Conservation (phyloP, 2,888 invertebrate species). For the Cotesia congregata region DNA sequence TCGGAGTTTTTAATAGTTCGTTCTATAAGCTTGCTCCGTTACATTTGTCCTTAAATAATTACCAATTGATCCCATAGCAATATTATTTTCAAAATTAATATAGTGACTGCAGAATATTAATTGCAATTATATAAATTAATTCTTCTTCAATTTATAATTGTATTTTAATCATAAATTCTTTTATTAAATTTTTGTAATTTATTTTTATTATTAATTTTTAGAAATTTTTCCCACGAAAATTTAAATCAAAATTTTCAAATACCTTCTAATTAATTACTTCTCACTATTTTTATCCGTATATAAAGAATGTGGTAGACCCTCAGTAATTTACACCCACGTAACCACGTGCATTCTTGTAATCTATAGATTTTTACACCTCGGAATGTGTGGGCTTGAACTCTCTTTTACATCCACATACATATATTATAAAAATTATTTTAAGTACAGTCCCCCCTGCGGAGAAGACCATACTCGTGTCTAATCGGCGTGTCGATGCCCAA, state of each 20-base stretch:
- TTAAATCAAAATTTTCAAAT: too few species aligned
- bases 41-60: too few species aligned
- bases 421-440: neutral
- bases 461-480: conserved; percentile 36
- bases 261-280: neutral
- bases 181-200: too few species aligned
- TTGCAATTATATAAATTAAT: too few species aligned
- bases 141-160: too few species aligned
- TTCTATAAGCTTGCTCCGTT: too few species aligned
- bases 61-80: too few species aligned
- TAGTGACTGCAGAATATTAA: too few species aligned
- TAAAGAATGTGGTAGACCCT: conserved; percentile 49
- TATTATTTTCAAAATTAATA: too few species aligned
- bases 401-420: neutral
- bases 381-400: conserved; percentile 54
- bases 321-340: conserved; percentile 66
- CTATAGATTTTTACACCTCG: conserved; percentile 60
- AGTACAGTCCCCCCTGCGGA: conserved; percentile 23
- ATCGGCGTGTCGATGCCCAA: conserved; percentile 40
- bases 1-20: too few species aligned
- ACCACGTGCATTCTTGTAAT: conserved; percentile 46
- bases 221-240: neutral
- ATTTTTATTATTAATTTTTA: too few species aligned
- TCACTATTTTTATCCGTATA: conserved; percentile 1
- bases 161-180: too few species aligned